phyloP scores from a whole-genome alignment of 2,797 vertebrate genomes.

The Eospalax fontanierii region DNA sequence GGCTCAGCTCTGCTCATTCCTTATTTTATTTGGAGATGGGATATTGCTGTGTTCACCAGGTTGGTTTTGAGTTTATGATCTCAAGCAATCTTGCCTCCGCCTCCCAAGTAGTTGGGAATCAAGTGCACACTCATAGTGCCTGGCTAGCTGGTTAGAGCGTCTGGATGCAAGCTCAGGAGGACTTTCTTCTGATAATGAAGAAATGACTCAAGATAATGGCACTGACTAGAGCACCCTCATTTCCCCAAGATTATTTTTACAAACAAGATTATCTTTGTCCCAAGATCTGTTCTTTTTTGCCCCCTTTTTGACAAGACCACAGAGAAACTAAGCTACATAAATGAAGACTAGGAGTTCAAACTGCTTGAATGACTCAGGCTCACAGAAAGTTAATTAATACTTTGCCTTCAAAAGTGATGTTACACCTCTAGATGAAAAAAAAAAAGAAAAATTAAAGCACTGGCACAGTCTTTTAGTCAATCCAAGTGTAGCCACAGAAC shows the following conservation, averaged over 20 bases:
- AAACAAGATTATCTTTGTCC: slow-evolving; percentile 2
- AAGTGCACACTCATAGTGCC: no score
- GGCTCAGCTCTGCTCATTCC: not conserved
- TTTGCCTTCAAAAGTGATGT: slow-evolving; percentile 7
- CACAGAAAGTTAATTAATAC: not conserved
- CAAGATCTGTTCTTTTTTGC: not conserved
- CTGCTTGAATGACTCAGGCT: not conserved
- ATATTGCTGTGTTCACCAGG: not conserved
- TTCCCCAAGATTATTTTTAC: not conserved
- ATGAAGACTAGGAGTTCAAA: not conserved
- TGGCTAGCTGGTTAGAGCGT: not conserved
- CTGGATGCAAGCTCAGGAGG: not conserved
- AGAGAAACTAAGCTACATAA: not conserved
- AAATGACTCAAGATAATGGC: not conserved
- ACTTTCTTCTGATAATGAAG: not conserved
- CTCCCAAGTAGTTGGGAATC: not conserved
- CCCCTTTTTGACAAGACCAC: not conserved
- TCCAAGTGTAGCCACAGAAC: slow-evolving; percentile 12
- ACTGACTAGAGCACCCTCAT: not conserved
- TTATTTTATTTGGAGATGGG: not conserved
- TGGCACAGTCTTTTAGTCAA: not conserved
- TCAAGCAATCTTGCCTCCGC: not conserved
- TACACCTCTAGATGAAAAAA: not conserved
- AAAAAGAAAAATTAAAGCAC: slow-evolving; percentile 10
- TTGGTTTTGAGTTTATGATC: not conserved